Evolutionary conservation across 2,797 vertebrate species (phyloP), one percentile per base, ranked within the genome.

Genomic region (Pantherophis vulpinus): DNA sequence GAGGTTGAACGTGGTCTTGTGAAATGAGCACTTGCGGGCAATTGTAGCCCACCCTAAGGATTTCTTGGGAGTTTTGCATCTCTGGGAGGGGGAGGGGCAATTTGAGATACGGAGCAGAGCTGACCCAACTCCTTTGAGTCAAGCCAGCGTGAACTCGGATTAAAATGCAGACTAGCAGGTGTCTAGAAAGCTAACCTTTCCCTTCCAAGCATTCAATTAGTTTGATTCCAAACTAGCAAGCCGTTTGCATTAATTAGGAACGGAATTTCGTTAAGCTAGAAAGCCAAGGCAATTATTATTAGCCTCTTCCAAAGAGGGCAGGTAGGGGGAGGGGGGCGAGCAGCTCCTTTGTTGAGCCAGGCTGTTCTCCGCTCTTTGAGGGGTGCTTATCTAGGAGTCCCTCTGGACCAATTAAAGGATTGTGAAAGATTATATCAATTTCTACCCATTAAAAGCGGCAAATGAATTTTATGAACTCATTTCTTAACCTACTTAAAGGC

Each of bases 191-290:
- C 54, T 58, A 87, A 93, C 83, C 83, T 90, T 87, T 70, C 60
- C 10, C 92, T 59, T 70, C 89, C n/a, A 59, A 90, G 90, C 25
- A 27, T 87, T 90, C 79, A 90, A 27, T 90, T 87, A 90, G 54
- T 90, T 70, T 59, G 83, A 93, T 90, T 93, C 83, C 89, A 93
- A 90, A 74, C 14, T 79, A 79, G 37, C 37, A 29, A 93, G 60
- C 60, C 2, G 79, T 61, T 93, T 79, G 16, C 86, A 87, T 70
- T 70, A 87, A 90, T 90, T 87, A 90, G 63, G 61, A 23, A 20
- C 0, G 10, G 89, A 9, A 51, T 90, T 89, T 51, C 23, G 59
- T 56, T 86, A 58, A 58, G 66, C 32, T 13, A 51, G 59, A 20
- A 90, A 66, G 74, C 9, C 74, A n/a, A 63, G 42, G 86, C 37